Conservation (phyloP, 2,888 invertebrate species). For the Thecophora atra region DNA sequence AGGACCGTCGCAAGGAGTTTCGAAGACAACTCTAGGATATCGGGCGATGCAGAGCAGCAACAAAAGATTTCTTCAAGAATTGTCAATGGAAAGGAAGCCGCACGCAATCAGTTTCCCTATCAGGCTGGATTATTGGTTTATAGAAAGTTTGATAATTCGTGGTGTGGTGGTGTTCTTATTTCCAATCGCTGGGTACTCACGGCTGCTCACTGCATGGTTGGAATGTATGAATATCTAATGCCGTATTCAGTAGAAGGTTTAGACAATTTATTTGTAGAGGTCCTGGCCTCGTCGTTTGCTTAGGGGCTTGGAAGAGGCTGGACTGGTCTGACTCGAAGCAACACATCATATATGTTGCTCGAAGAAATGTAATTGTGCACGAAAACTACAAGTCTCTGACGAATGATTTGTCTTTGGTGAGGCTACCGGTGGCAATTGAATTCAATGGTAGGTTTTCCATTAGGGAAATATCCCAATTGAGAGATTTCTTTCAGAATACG, state of each 20-base stretch:
- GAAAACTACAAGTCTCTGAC: conserved; percentile 36
- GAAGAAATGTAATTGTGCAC: conserved; percentile 49
- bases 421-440: conserved; percentile 59
- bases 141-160: conserved; percentile 41
- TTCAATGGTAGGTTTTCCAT: conserved; percentile 49
- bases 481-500: conserved; percentile 37
- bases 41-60: too few species aligned
- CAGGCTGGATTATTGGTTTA: background rate
- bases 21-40: too few species aligned
- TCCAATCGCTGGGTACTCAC: conserved; percentile 49
- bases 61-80: background rate
- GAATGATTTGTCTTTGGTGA: background rate
- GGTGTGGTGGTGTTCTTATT: conserved; percentile 54
- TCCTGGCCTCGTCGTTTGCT: too few species aligned
- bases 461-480: background rate
- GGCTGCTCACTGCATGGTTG: conserved; percentile 52
- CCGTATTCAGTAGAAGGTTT: conserved; percentile 45
- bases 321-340: conserved; percentile 53
- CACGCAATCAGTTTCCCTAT: background rate
- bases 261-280: conserved; percentile 35
- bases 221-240: conserved; percentile 42
- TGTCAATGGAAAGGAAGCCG: background rate
- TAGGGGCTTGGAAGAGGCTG: conserved; percentile 40
- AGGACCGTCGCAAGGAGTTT: too few species aligned
- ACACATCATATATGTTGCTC: conserved; percentile 48